phyloP scores from a whole-genome alignment of 1,140 invertebrate species.

The Berghia stephanieae region DNA sequence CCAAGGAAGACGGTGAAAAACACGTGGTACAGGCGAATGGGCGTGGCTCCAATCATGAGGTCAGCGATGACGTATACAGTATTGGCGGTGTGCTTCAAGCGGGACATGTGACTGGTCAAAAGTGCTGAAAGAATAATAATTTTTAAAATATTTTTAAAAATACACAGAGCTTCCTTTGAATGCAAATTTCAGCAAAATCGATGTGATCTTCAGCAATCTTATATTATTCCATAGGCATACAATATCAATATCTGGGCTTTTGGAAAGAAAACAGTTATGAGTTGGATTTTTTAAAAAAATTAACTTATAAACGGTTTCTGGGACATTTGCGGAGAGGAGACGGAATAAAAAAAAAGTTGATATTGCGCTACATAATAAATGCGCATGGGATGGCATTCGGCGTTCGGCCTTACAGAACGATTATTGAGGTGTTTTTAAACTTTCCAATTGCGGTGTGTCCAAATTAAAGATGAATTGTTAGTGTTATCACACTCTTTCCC shows the following conservation, averaged over 20 bases:
- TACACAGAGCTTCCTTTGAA: neutral
- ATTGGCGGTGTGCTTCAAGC: constrained; percentile 59
- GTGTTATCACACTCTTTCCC: too few species aligned
- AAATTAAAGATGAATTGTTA: too few species aligned
- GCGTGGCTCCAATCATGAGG: constrained; percentile 53
- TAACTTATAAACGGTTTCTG: too few species aligned
- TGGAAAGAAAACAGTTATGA: neutral
- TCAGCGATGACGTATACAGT: constrained; percentile 57
- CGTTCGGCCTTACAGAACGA: too few species aligned
- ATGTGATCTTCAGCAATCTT: neutral
- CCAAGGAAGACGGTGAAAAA: constrained; percentile 57
- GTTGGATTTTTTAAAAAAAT: neutral
- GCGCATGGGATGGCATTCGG: too few species aligned
- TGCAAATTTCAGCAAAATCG: neutral
- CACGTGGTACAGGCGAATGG: constrained; percentile 60
- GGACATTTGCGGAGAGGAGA: too few species aligned
- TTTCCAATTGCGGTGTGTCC: too few species aligned
- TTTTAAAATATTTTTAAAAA: neutral
- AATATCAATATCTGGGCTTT: too few species aligned
- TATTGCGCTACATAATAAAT: too few species aligned
- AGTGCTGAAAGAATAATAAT: constrained; percentile 41
- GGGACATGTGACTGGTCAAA: constrained; percentile 50
- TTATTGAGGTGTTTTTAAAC: too few species aligned
- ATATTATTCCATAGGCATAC: too few species aligned
- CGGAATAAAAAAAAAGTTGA: too few species aligned